Evolutionary conservation across 2,888 invertebrate genomes (phyloP).

Genomic region (Drosophila barbarae): DNA sequence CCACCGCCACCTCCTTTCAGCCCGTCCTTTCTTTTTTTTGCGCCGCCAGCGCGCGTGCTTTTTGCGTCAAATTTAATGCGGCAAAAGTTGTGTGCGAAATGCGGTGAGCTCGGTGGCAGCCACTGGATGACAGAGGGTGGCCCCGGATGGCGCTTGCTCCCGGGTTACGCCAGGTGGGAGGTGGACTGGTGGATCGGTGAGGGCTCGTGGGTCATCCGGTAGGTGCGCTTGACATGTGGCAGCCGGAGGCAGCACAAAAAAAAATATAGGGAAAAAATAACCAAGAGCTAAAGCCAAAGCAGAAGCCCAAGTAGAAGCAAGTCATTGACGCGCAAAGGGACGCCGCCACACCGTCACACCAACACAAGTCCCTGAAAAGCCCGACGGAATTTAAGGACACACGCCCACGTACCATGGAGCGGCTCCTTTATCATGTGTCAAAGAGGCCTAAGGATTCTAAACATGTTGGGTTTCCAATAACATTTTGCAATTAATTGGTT

Average conservation of each 20-base stretch:
- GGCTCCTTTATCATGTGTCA: constrained; percentile 6
- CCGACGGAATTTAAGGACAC: constrained; percentile 42
- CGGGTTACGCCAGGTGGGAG: neutral
- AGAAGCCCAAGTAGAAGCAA: constrained; percentile 47
- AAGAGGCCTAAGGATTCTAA: constrained; percentile 2
- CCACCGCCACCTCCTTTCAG: neutral
- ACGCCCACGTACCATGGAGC: constrained; percentile 30
- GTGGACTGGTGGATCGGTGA: neutral
- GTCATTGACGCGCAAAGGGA: constrained; percentile 57
- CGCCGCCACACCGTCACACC: constrained; percentile 9
- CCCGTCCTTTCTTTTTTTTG: constrained; percentile 19
- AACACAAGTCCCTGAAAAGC: constrained; percentile 23
- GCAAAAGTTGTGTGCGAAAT: constrained; percentile 58
- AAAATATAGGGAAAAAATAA: constrained; percentile 1
- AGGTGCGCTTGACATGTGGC: constrained; percentile 48
- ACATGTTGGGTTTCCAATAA: constrained; percentile 5
- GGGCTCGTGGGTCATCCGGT: constrained; percentile 41
- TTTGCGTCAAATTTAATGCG: constrained; percentile 55
- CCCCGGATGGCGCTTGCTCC: neutral
- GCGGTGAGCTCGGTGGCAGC: constrained; percentile 26
- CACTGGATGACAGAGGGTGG: constrained; percentile 6
- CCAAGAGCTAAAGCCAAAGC: constrained; percentile 33
- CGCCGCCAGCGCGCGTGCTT: constrained; percentile 47
- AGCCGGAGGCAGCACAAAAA: constrained; percentile 43
- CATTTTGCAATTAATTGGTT: constrained; percentile 11